Conservation (phyloP, 2,888 invertebrate genomes). For the Euzophera pinguis region DNA sequence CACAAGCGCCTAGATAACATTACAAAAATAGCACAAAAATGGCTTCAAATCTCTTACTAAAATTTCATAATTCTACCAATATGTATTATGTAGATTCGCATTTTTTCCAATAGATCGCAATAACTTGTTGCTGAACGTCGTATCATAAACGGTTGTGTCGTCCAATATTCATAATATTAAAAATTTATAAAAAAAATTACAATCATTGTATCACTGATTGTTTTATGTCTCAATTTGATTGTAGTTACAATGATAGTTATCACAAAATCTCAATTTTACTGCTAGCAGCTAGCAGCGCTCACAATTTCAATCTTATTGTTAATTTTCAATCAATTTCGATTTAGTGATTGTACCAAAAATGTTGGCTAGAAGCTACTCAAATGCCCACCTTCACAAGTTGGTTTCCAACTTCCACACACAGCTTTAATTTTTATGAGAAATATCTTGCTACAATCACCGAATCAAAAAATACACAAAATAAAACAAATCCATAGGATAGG, state of each 20-base stretch:
- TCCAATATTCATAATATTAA: slow-evolving; percentile 41
- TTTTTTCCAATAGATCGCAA: slow-evolving; percentile 41
- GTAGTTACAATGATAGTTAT: slow-evolving; percentile 75
- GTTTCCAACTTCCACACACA: slow-evolving; percentile 11
- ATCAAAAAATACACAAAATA: slow-evolving; percentile 46
- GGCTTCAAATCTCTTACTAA: slow-evolving; percentile 66
- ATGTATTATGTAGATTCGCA: slow-evolving; percentile 52
- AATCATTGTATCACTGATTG: slow-evolving; percentile 50
- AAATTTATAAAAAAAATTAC: slow-evolving; percentile 67
- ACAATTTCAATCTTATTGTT: slow-evolving; percentile 49
- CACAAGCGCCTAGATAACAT: slow-evolving; percentile 71
- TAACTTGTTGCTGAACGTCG: slow-evolving; percentile 33
- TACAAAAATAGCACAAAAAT: slow-evolving; percentile 73
- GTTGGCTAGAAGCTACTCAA: slow-evolving; percentile 14
- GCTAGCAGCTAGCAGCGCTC: slow-evolving; percentile 74
- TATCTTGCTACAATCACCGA: slow-evolving; percentile 38
- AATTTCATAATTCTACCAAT: slow-evolving; percentile 60
- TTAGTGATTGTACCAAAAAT: slow-evolving; percentile 48
- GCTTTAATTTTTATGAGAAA: not conserved
- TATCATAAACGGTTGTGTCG: slow-evolving; percentile 37
- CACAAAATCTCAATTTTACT: slow-evolving; percentile 75
- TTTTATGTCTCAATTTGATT: slow-evolving; percentile 72
- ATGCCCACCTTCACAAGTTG: slow-evolving; percentile 46
- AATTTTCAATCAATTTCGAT: slow-evolving; percentile 42
- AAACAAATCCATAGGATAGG: slow-evolving; percentile 54